Evolutionary conservation across 2,113 vertebrate genomes (phyloP).

Genomic region (Neomonachus schauinslandi): DNA sequence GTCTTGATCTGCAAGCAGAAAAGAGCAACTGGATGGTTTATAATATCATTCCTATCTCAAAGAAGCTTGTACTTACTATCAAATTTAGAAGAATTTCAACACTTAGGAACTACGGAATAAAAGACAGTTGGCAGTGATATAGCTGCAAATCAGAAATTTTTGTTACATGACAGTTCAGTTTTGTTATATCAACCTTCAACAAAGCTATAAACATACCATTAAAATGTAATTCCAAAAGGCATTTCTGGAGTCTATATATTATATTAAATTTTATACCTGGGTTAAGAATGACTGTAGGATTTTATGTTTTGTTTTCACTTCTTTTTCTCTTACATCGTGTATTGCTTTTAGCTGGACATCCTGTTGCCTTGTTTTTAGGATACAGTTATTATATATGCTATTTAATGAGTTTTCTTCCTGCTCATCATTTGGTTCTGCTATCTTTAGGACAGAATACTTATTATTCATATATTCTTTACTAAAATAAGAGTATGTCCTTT

Average conservation of each 20-base stretch:
- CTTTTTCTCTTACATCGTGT: background rate
- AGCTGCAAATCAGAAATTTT: background rate
- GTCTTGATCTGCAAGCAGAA: background rate
- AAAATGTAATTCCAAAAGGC: background rate
- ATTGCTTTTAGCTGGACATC: background rate
- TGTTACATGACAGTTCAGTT: background rate
- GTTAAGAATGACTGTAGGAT: background rate
- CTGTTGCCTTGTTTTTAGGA: background rate
- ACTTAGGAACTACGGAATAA: background rate
- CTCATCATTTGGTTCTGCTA: background rate
- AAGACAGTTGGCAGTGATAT: background rate
- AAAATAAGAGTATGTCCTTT: constrained; percentile 12
- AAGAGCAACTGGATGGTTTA: background rate
- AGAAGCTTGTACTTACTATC: background rate
- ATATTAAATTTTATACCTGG: background rate
- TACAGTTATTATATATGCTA: background rate
- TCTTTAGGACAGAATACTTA: background rate
- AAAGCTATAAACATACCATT: background rate
- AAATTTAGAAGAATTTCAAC: background rate
- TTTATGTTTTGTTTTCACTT: background rate
- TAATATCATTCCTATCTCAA: background rate
- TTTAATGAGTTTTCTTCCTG: background rate
- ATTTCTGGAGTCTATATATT: background rate
- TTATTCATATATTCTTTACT: background rate
- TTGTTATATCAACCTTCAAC: background rate